phyloP scores from a whole-genome alignment of 2,797 vertebrate species.

The Phoxinus dragarum region DNA sequence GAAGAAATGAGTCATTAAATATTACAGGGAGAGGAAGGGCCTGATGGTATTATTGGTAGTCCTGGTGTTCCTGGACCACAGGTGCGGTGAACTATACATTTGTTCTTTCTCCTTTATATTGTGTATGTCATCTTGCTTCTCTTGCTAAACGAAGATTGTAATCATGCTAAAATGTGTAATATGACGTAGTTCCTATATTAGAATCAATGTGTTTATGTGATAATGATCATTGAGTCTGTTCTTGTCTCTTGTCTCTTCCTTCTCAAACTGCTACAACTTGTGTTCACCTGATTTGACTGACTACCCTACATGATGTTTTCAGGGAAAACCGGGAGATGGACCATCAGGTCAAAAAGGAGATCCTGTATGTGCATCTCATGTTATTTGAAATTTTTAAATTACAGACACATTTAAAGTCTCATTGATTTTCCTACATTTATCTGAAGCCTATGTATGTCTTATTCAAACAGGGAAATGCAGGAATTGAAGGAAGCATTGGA shows the following conservation, averaged over 20 bases:
- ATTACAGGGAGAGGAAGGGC: slow-evolving; percentile 75
- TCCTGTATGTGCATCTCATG: slow-evolving; percentile 66
- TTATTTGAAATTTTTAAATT: neutral
- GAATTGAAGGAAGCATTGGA: slow-evolving; percentile 78
- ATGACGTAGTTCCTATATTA: neutral
- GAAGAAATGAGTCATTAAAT: neutral
- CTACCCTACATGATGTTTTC: neutral
- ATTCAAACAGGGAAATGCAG: slow-evolving; percentile 70
- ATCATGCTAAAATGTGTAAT: neutral
- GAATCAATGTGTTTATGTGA: neutral
- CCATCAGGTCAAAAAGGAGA: slow-evolving; percentile 76
- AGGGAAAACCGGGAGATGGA: slow-evolving; percentile 77
- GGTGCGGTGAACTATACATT: slow-evolving; percentile 63
- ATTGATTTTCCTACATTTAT: neutral
- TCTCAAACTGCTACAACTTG: neutral
- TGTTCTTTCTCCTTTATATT: neutral
- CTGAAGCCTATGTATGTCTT: neutral
- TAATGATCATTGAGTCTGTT: neutral
- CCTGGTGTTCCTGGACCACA: slow-evolving; percentile 76
- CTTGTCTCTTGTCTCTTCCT: neutral
- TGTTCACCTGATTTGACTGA: neutral
- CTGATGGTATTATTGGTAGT: slow-evolving; percentile 68
- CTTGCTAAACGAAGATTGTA: neutral
- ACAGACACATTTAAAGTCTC: neutral
- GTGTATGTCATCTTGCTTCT: neutral